Percentiles rank a stretch among this genome's conserved stretches.
Conservation (phyloP, 2,797 vertebrate genomes). For the Rhodeus uyekii region DNA sequence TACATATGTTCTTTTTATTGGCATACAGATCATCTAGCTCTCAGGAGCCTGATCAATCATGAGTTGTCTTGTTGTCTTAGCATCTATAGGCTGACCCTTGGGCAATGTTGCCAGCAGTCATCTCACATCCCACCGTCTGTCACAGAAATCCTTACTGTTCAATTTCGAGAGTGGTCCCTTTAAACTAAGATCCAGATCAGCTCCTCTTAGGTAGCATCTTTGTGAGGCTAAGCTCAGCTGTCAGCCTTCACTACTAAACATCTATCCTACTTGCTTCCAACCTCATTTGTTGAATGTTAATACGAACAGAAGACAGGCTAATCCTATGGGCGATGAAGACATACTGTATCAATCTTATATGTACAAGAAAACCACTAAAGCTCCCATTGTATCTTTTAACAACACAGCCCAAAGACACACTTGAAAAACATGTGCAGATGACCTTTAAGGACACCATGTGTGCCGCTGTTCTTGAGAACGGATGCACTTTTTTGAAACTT, state of each 20-base stretch:
- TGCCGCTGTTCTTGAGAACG: not conserved
- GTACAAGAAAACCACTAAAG: not conserved
- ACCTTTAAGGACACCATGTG: not conserved
- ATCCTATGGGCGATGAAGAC: not conserved
- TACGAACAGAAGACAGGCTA: not conserved
- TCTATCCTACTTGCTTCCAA: not conserved
- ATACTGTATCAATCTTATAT: not conserved
- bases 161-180: not conserved
- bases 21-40: not conserved
- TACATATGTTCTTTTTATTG: not conserved
- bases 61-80: not conserved
- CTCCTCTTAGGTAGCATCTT: not conserved
- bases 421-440: not conserved
- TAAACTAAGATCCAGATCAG: conserved; percentile 5
- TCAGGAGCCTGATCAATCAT: conserved; percentile 9
- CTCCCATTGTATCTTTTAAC: conserved; percentile 9
- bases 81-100: conserved; percentile 20
- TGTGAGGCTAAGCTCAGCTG: conserved; percentile 13
- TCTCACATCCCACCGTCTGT: not conserved
- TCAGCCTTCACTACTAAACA: not conserved
- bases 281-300: not conserved
- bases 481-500: conserved; percentile 2
- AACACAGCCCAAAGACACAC: not conserved
- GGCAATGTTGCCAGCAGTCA: not conserved
- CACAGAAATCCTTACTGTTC: not conserved